Percentiles rank a stretch among this genome's conserved stretches.
These are phyloP conservation scores for Choreutis nemorana DNA, from an alignment of 2,888 invertebrate species.

Conservation along the genomic window DNA sequence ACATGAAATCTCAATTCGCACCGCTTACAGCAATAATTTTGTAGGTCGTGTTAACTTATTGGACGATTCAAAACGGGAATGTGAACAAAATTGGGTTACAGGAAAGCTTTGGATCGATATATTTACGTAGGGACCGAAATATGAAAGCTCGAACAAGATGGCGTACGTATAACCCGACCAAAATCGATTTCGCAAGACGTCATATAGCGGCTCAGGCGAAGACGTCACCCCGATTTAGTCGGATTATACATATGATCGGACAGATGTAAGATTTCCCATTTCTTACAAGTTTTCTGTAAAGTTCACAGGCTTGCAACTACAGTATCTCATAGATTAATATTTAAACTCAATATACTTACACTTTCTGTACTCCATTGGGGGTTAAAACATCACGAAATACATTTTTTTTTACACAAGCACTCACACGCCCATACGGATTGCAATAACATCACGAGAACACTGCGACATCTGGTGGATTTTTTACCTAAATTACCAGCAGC, in stretches of 20 bases:
- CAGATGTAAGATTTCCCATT: constrained; percentile 54
- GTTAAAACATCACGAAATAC: constrained; percentile 59
- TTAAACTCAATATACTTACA: constrained; percentile 40
- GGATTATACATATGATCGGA: constrained; percentile 51
- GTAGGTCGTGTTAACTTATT: no score
- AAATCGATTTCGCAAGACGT: constrained; percentile 23
- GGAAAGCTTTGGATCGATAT: constrained; percentile 55
- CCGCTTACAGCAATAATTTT: no score
- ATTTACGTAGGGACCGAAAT: constrained; percentile 55
- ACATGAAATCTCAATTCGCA: no score
- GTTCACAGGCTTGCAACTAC: constrained; percentile 24
- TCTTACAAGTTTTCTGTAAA: constrained; percentile 40
- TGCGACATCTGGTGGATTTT: constrained; percentile 53
- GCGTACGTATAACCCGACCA: constrained; percentile 47
- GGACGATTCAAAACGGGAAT: constrained; percentile 22
- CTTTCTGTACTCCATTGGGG: constrained; percentile 44
- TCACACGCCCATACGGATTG: constrained; percentile 62
- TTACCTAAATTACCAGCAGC: constrained; percentile 23
- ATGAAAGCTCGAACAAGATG: constrained; percentile 62
- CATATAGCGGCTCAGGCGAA: constrained; percentile 25
- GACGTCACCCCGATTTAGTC: constrained; percentile 41
- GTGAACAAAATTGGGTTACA: constrained; percentile 41
- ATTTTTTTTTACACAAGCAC: constrained; percentile 58
- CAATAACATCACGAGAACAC: constrained; percentile 62
- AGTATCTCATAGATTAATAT: constrained; percentile 13